A percentile compares a stretch with the other conserved stretches of the same genome.
These are phyloP conservation scores for Labeo calbasu DNA, from an alignment of 2,797 vertebrate species.

Conservation along the genomic window DNA sequence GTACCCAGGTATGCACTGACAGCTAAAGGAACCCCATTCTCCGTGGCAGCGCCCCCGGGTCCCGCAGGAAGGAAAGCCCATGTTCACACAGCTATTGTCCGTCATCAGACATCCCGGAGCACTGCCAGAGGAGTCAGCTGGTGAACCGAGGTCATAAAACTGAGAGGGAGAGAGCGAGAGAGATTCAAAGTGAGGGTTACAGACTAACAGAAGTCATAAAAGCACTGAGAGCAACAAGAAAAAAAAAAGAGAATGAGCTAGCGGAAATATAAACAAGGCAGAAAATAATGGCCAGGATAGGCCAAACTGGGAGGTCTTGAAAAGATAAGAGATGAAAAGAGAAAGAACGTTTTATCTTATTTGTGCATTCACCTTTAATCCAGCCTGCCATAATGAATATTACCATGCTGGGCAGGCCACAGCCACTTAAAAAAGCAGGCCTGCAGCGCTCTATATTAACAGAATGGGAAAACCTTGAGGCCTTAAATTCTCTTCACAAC, in stretches of 20 bases:
- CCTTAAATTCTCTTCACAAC: slow-evolving; percentile 19
- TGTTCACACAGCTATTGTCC: slow-evolving; percentile 85
- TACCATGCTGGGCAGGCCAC: slow-evolving; percentile 5
- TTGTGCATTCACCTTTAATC: slow-evolving; percentile 37
- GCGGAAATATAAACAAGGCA: not conserved
- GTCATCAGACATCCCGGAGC: slow-evolving; percentile 84
- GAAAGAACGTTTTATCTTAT: slow-evolving; percentile 30
- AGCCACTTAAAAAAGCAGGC: slow-evolving; percentile 38
- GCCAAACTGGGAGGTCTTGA: slow-evolving; percentile 26
- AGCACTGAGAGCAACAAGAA: not conserved
- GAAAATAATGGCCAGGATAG: slow-evolving; percentile 14
- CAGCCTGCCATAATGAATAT: slow-evolving; percentile 36
- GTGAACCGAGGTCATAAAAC: slow-evolving; percentile 87
- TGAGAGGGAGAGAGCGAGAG: slow-evolving; percentile 59
- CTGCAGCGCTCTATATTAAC: slow-evolving; percentile 27
- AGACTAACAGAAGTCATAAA: not conserved
- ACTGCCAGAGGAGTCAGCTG: slow-evolving; percentile 84
- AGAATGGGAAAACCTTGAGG: slow-evolving; percentile 41
- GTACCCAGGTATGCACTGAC: slow-evolving; percentile 85
- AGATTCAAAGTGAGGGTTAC: slow-evolving; percentile 23
- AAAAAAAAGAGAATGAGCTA: not conserved
- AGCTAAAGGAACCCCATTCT: slow-evolving; percentile 86
- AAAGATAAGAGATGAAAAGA: slow-evolving; percentile 35
- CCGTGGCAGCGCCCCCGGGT: slow-evolving; percentile 82
- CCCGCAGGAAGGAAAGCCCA: slow-evolving; percentile 84